Conservation (phyloP, 2,113 vertebrate species). For the Cepphus grylle region DNA sequence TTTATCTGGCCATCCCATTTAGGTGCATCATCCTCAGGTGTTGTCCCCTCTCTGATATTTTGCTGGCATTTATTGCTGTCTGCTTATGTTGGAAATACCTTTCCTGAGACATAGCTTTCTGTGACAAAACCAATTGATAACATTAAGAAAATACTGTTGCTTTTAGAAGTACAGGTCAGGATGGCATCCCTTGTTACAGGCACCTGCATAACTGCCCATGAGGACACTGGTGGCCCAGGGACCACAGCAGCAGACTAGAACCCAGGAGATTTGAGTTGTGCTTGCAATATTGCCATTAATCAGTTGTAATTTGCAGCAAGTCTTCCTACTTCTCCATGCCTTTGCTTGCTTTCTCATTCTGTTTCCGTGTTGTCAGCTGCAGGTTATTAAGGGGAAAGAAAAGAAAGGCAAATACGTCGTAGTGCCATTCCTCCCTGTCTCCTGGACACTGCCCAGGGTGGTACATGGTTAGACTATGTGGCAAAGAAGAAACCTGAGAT, state of each 20-base stretch:
- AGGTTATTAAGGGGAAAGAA: neutral
- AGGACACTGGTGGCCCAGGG: neutral
- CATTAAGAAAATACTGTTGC: neutral
- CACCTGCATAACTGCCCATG: fast-evolving
- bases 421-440: neutral
- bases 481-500: neutral
- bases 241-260: neutral
- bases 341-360: neutral
- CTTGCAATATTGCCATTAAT: neutral
- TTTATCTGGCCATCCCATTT: neutral
- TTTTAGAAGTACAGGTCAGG: neutral
- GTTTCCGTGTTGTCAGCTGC: neutral
- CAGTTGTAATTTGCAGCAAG: neutral
- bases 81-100: neutral
- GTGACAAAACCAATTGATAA: neutral
- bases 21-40: neutral
- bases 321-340: neutral
- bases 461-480: fast-evolving
- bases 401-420: neutral
- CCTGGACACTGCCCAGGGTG: neutral
- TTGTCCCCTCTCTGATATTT: neutral
- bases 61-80: neutral
- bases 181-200: neutral
- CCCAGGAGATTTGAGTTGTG: neutral
- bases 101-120: neutral